Conservation (phyloP, 2,888 invertebrate species). For the Busseola fusca region DNA sequence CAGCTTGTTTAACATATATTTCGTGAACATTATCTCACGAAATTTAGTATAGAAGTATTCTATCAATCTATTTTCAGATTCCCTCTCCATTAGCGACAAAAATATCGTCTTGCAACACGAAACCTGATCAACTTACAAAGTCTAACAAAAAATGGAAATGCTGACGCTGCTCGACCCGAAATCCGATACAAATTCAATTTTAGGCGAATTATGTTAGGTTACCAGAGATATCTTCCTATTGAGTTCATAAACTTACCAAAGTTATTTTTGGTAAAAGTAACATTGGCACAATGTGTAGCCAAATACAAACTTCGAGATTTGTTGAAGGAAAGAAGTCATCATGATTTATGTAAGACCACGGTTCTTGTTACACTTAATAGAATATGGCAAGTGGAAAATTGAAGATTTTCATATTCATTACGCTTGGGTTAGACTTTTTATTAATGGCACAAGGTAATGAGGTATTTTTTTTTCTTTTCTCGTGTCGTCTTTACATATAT, state of each 20-base stretch:
- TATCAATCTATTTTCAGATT: background rate
- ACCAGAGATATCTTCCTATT: constrained; percentile 16
- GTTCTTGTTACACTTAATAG: background rate
- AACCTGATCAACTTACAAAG: constrained; percentile 23
- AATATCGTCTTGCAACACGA: constrained; percentile 4
- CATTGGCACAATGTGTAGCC: constrained; percentile 21
- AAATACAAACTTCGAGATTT: constrained; percentile 28
- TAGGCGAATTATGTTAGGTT: constrained; percentile 16
- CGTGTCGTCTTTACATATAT: too few species aligned
- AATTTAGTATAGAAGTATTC: background rate
- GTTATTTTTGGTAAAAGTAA: constrained; percentile 39
- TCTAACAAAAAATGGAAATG: constrained; percentile 28
- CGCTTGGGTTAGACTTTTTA: constrained; percentile 2
- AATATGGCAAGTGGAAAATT: constrained; percentile 20
- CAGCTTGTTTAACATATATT: too few species aligned
- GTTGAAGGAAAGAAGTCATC: constrained; percentile 21
- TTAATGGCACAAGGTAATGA: background rate
- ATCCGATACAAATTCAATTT: constrained; percentile 39
- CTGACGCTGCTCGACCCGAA: background rate
- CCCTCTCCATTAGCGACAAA: background rate
- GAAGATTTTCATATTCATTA: constrained; percentile 9
- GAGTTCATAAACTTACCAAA: constrained; percentile 44
- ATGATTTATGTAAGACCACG: background rate
- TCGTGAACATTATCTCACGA: too few species aligned
- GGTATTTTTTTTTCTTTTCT: background rate